Evolutionary conservation across 2,113 vertebrate genomes (phyloP), one percentile per base, ranked within the genome.

Genomic region (Psettodes erumei): DNA sequence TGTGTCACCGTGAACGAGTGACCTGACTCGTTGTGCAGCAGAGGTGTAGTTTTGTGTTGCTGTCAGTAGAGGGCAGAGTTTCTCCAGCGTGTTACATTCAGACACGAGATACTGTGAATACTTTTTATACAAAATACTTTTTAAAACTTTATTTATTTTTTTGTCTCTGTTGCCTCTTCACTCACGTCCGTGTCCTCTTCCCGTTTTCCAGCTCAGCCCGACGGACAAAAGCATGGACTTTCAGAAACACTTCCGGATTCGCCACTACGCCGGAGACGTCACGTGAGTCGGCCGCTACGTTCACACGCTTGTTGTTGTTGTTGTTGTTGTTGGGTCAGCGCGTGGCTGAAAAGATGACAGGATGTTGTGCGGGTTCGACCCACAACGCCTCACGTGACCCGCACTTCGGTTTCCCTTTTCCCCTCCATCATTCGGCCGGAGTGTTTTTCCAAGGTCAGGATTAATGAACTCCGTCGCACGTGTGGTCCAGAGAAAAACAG

Each of bases 161-260:
- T 50, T 16, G 9, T 28, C 32, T 8, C n/a, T 10, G 8, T 45
- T 43, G 3, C 1, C 6, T 69, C 12, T 55, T 1, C 2, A 10
- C 54, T 82, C 32, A 55, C 21, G 10, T n/a, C n/a, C n/a, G 11
- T 45, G 6, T 54, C 27, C 47, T 58, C 40, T 37, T 23, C 12
- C 21, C 63, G 27, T 3, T 40, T 68, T 66, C 5, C 87, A 98
- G 97, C 93, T 97, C 77, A 94, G 83, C 55, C 94, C 96, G 23
- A 93, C 95, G 0, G 96, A 98, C 82, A 98, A 97, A 89, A 94
- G 92, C 75, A 94, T 98, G 96, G 96, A 98, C 85, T 97, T 97
- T 27, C 85, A 96, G 84, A 93, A 95, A n/a, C 94, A 98, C 72
- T 98, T 98, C 89, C 94, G 95, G 37, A 96, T 98, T 83, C 95